Conservation (phyloP, 2,797 vertebrate genomes). For the Geotria australis region DNA sequence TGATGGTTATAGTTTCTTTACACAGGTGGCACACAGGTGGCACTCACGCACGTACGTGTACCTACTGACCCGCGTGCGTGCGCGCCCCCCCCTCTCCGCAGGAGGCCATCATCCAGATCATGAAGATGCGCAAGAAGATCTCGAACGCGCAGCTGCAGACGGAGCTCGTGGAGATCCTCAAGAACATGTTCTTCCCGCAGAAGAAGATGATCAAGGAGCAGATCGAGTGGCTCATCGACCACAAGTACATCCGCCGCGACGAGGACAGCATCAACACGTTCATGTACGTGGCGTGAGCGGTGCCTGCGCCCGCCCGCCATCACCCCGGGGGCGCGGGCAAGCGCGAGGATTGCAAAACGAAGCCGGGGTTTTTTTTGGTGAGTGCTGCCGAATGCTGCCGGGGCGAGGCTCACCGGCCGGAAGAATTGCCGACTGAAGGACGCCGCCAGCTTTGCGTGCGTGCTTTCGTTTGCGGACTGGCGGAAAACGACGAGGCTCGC, state of each 20-base stretch:
- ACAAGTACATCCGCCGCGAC: slow-evolving; percentile 96
- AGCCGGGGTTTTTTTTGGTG: too few relatives aligned
- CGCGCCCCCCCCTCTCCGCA: slow-evolving; percentile 8
- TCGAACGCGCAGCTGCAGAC: slow-evolving; percentile 97
- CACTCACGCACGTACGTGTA: too few relatives aligned
- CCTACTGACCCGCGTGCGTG: too few relatives aligned
- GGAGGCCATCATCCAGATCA: slow-evolving; percentile 99
- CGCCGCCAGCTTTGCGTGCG: too few relatives aligned
- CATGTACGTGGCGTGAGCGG: slow-evolving; percentile 78
- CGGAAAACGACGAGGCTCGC: too few relatives aligned
- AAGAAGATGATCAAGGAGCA: slow-evolving; percentile 99
- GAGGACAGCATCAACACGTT: slow-evolving; percentile 95
- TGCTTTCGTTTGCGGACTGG: too few relatives aligned
- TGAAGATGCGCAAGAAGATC: slow-evolving; percentile 99
- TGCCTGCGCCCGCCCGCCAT: not conserved
- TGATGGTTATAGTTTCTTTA: slow-evolving; percentile 2
- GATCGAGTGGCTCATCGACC: slow-evolving; percentile 98
- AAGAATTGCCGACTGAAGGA: too few relatives aligned
- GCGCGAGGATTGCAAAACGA: too few relatives aligned
- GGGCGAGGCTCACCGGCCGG: too few relatives aligned
- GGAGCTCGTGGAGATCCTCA: slow-evolving; percentile 97
- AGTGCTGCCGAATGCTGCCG: too few relatives aligned
- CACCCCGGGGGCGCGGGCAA: too few relatives aligned
- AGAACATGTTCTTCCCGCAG: slow-evolving; percentile 99
- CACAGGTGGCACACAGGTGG: too few relatives aligned